These are phyloP conservation scores for Myxocyprinus asiaticus DNA, from an alignment of 2,113 vertebrate species.

Conservation along the genomic window DNA sequence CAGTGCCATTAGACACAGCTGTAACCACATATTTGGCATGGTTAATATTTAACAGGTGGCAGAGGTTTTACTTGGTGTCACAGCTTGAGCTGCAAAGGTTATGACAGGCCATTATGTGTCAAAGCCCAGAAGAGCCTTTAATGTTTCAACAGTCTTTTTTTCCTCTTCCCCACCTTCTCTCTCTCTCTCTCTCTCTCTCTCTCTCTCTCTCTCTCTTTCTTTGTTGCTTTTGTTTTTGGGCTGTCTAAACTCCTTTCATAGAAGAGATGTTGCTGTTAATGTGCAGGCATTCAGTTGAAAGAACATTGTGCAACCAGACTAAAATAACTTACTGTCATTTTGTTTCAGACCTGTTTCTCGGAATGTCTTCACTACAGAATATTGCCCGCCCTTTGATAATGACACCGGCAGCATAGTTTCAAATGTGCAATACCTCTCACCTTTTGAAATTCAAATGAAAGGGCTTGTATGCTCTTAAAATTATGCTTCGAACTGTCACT, in stretches of 20 bases:
- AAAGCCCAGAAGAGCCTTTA: conserved; percentile 62
- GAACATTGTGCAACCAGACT: not conserved
- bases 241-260: not conserved
- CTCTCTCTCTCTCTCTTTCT: not conserved
- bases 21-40: conserved; percentile 57
- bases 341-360: not conserved
- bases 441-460: conserved; percentile 28
- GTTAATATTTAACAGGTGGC: conserved; percentile 70
- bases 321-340: conserved; percentile 19
- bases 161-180: conserved; percentile 35
- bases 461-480: conserved; percentile 3
- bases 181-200: not conserved
- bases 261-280: not conserved
- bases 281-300: not conserved
- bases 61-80: conserved; percentile 61
- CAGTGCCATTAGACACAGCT: conserved; percentile 14
- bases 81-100: conserved; percentile 54
- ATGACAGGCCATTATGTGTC: conserved; percentile 66
- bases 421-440: conserved; percentile 6
- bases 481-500: conserved; percentile 25
- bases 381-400: not conserved
- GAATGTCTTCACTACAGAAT: not conserved
- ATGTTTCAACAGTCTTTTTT: conserved; percentile 66
- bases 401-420: not conserved
- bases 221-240: not conserved